Conservation (phyloP, 2,113 vertebrate genomes). For the Promerops cafer region DNA sequence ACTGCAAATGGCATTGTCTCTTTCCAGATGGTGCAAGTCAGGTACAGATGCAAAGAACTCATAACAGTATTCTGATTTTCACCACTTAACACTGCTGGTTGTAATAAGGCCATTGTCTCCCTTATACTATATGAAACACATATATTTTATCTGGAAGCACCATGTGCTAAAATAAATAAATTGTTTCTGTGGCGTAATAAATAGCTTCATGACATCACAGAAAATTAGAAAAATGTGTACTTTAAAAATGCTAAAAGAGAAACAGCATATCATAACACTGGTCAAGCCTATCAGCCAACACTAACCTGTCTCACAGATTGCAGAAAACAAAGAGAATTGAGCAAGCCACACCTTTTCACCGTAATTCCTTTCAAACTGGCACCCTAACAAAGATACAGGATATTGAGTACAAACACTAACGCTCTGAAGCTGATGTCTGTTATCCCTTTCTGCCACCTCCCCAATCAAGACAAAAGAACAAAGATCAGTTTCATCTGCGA, state of each 20-base stretch:
- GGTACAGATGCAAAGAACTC: not conserved
- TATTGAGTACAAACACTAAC: not conserved
- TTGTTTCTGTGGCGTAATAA: not conserved
- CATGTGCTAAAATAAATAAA: not conserved
- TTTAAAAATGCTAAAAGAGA: not conserved
- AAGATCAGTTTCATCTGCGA: not conserved
- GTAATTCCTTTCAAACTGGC: not conserved
- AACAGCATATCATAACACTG: not conserved
- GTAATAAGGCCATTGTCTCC: not conserved
- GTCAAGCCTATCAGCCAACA: not conserved
- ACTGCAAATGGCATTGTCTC: not conserved
- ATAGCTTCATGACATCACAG: not conserved
- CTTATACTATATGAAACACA: not conserved
- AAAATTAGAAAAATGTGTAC: not conserved
- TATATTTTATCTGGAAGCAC: not conserved
- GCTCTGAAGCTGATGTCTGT: not conserved
- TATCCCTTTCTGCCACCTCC: not conserved
- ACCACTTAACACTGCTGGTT: not conserved
- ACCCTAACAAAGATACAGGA: not conserved
- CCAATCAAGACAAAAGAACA: slow-evolving; percentile 3
- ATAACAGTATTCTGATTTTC: not conserved
- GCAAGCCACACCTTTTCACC: not conserved
- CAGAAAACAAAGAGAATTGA: not conserved
- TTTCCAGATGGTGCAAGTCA: not conserved
- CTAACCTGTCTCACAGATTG: not conserved